Percentiles rank a stretch among this genome's conserved stretches.
These are phyloP conservation scores for Eidolon helvum DNA, from an alignment of 2,113 vertebrate species.

Conservation along the genomic window DNA sequence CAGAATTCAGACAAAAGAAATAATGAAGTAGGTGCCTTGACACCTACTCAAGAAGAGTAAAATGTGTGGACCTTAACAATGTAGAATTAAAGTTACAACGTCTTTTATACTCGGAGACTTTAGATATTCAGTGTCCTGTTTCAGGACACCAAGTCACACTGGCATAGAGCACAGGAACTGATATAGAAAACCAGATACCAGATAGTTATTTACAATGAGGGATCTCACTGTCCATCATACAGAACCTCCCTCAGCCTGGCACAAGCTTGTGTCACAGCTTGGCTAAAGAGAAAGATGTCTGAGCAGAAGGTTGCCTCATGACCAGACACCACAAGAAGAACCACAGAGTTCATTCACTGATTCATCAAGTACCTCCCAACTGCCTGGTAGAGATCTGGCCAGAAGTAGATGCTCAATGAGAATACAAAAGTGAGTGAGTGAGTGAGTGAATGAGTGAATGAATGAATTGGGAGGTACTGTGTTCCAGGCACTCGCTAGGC, in stretches of 20 bases:
- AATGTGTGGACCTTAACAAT: not conserved
- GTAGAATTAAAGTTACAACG: not conserved
- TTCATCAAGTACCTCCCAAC: not conserved
- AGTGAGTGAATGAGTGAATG: no score
- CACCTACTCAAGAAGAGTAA: not conserved
- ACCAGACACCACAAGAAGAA: not conserved
- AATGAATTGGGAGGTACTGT: not conserved
- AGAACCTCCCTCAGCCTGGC: not conserved
- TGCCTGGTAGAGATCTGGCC: no score
- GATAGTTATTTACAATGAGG: not conserved
- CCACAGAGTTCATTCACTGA: not conserved
- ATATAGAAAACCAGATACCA: not conserved
- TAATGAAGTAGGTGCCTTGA: not conserved
- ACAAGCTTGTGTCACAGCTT: not conserved
- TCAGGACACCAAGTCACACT: not conserved
- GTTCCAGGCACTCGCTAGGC: not conserved
- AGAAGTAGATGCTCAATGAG: not conserved
- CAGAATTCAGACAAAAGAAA: not conserved
- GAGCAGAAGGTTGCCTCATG: not conserved
- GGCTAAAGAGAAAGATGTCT: not conserved
- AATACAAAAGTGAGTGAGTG: not conserved
- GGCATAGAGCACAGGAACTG: not conserved
- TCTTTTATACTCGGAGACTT: not conserved
- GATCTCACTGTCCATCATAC: not conserved
- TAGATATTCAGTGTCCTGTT: not conserved